Evolutionary conservation across 2,888 invertebrate species (phyloP), one percentile per base, ranked within the genome.

Genomic region (Drosophila prolongata): DNA sequence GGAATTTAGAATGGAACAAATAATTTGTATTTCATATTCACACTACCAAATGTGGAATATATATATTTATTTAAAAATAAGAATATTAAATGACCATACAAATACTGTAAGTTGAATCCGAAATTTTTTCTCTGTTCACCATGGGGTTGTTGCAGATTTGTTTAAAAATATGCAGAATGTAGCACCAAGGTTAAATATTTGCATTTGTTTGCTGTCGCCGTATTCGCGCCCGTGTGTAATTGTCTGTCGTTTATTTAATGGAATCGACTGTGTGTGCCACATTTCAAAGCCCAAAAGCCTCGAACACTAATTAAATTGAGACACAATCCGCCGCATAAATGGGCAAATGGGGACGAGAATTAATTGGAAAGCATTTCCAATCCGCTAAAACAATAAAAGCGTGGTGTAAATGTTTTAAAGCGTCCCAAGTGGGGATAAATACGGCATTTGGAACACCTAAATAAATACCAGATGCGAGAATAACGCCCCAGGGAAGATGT

Each of bases 171-270:
- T 73, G 61, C 73, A 62, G 56, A 80, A 87, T 80, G 43, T 81
- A 74, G 85, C 81, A 84, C 74, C 87, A 87, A 84, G 87, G 84
- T 84, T 84, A 84, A 87, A 87, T 80, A 84, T 84, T 84, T 84
- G 77, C 85, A 78, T 80, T 76, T 75, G 62, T 64, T 77, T 52
- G 68, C 67, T 74, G 71, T 13, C 40, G 37, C 57, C 46, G 24
- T 6, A 19, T 47, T 73, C 43, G 56, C 71, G 47, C 62, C 55
- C 62, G 16, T 50, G 54, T 53, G 40, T 49, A 47, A 44, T 71
- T 42, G 69, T 38, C 37, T 42, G 69, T 38, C 37, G 53, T 57
- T 59, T 56, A 37, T 42, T 56, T 52, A 13, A 54, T 16, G 43
- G 14, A 62, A 43, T 24, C 37, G 13, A 57, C 52, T 59, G 68